A percentile compares a stretch with the other conserved stretches of the same genome.
phyloP scores from a whole-genome alignment of 2,113 vertebrate species.

The Datnioides undecimradiatus region DNA sequence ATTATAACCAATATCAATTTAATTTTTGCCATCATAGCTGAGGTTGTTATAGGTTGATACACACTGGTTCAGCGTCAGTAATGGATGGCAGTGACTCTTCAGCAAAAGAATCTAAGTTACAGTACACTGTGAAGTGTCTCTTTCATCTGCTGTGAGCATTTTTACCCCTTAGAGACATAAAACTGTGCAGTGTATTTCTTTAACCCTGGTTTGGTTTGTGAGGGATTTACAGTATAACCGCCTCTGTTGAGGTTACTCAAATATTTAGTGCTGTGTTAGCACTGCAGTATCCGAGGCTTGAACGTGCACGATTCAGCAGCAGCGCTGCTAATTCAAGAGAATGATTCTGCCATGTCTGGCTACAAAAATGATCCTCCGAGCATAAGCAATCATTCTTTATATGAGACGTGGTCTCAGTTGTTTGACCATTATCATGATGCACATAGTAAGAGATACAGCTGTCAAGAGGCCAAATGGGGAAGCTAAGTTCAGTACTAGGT shows the following conservation, averaged over 20 bases:
- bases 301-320: constrained; percentile 6
- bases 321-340: constrained; percentile 41
- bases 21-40: background rate
- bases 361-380: constrained; percentile 39
- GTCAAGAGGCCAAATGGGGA: constrained; percentile 64
- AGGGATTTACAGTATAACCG: background rate
- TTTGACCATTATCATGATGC: constrained; percentile 61
- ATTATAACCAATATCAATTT: no score
- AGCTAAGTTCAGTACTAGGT: constrained; percentile 67
- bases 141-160: background rate
- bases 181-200: background rate
- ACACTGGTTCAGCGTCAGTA: background rate
- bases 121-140: background rate
- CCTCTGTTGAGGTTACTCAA: constrained; percentile 5
- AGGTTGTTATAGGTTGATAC: no score
- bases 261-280: constrained; percentile 29
- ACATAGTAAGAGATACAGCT: constrained; percentile 49
- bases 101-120: background rate
- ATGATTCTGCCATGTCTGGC: constrained; percentile 40
- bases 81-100: background rate
- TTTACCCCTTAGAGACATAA: background rate
- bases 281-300: background rate
- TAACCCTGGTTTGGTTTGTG: background rate
- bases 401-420: constrained; percentile 35
- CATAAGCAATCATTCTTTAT: constrained; percentile 47